Conservation (phyloP, 30 jellyfish, hydroid and myxozoan genomes). For the Mastigias papua region DNA sequence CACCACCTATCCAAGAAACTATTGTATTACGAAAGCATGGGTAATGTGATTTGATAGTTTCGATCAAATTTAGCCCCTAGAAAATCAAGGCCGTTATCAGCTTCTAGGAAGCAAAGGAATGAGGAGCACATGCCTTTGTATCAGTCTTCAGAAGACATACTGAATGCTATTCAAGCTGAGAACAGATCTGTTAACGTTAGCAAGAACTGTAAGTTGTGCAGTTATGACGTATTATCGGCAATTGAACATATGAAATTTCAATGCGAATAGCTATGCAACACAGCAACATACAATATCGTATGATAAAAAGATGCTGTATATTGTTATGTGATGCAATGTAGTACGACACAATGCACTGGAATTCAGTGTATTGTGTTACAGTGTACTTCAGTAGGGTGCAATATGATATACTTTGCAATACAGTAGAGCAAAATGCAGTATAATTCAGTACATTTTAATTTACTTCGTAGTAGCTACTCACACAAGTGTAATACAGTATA, state of each 20-base stretch:
- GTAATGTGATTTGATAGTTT: not conserved
- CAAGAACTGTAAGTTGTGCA: slow-evolving; percentile 41
- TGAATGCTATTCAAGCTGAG: slow-evolving; percentile 63
- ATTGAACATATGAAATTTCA: too few relatives aligned
- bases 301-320: too few relatives aligned
- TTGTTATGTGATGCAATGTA: not conserved
- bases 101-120: slow-evolving; percentile 38
- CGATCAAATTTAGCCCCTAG: slow-evolving; percentile 41
- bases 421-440: not conserved
- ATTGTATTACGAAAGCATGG: too few relatives aligned
- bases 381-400: not conserved
- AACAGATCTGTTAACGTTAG: slow-evolving; percentile 37
- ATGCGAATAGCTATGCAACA: not conserved
- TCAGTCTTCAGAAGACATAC: slow-evolving; percentile 36
- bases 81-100: slow-evolving; percentile 77
- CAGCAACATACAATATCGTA: not conserved
- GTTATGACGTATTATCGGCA: too few relatives aligned
- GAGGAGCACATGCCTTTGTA: not conserved
- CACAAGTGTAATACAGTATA: too few relatives aligned
- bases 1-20: too few relatives aligned
- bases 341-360: not conserved
- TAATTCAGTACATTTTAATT: not conserved
- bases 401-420: not conserved
- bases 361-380: not conserved
- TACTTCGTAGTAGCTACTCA: too few relatives aligned